Conservation (phyloP, 2,797 vertebrate genomes). For the Lepus townsendii region DNA sequence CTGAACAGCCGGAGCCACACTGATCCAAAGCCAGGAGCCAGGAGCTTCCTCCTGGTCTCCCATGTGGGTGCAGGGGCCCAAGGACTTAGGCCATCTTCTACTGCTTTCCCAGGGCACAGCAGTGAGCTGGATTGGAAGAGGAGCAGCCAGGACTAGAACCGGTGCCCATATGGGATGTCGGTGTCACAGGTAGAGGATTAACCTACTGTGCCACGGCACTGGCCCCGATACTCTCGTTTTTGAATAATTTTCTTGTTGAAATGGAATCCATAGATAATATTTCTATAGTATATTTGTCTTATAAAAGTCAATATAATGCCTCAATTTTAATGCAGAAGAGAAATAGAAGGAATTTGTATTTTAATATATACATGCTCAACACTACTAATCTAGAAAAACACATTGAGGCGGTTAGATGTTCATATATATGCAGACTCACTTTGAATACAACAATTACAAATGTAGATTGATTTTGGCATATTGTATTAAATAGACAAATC, state of each 20-base stretch:
- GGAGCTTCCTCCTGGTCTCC: no score
- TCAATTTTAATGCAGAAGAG: constrained; percentile 13
- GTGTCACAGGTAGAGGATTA: no score
- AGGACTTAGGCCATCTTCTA: no score
- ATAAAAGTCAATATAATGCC: constrained; percentile 35
- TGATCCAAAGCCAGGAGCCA: no score
- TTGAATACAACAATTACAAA: neutral
- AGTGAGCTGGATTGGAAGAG: no score
- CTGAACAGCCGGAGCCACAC: no score
- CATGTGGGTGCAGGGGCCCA: no score
- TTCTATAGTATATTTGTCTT: neutral
- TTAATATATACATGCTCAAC: neutral
- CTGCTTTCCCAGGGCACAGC: no score
- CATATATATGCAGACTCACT: neutral
- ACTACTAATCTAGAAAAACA: constrained; percentile 36
- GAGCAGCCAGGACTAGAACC: no score
- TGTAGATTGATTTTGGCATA: neutral
- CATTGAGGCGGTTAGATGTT: neutral
- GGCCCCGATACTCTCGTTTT: neutral
- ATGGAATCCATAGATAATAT: constrained; percentile 20
- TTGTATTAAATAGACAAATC: neutral
- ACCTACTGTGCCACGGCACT: no score
- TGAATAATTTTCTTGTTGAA: constrained; percentile 39
- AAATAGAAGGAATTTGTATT: neutral
- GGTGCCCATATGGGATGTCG: no score